Evolutionary conservation across 2,888 invertebrate species (phyloP), one percentile per base, ranked within the genome.

Genomic region (Zonitis immaculata): DNA sequence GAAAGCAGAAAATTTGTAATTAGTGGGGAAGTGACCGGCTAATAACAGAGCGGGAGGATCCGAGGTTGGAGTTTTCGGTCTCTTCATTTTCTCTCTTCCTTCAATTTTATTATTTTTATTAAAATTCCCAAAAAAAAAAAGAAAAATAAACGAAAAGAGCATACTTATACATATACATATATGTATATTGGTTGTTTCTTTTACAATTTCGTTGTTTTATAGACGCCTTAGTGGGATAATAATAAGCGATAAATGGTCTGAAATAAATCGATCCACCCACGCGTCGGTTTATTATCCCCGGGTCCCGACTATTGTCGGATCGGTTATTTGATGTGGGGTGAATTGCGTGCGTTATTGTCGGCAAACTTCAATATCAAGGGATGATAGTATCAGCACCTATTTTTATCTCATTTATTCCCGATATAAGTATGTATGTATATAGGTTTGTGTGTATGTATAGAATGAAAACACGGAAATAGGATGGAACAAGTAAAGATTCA

Each of bases 21-120:
- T 50, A 50, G 47, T 47, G 54, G 54, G 47, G 50, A 54, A 50
- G 47, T 32, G 14, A 50, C 44, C 30, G 51, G 14, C 32, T 54
- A 54, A 54, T 54, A 47, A 54, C 54, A 54, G 51, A 48, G 51
- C 54, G 54, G 54, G 43, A 43, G 32, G 32, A 54, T 25, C 18
- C 11, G 44, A 44, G 44, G 44, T 27, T 44, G 44, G 25, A 25
- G 25, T 25, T 44, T 18, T 44, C n/a, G 25, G 25, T 44, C 22
- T n/a, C 44, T 32, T 44, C 32, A 20, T 44, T 49, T 54, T 47
- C 30, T 22, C 16, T 42, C n/a, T 30, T 39, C 4, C 43, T 46
- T 47, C 46, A 49, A 27, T 42, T 44, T 54, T 49, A 18, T 51
- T n/a, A n/a, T n/a, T n/a, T n/a, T n/a, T n/a, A n/a, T n/a, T n/a